These are phyloP conservation scores for Microcebus tavaratra DNA, from an alignment of 2,113 vertebrate species.

Conservation along the genomic window DNA sequence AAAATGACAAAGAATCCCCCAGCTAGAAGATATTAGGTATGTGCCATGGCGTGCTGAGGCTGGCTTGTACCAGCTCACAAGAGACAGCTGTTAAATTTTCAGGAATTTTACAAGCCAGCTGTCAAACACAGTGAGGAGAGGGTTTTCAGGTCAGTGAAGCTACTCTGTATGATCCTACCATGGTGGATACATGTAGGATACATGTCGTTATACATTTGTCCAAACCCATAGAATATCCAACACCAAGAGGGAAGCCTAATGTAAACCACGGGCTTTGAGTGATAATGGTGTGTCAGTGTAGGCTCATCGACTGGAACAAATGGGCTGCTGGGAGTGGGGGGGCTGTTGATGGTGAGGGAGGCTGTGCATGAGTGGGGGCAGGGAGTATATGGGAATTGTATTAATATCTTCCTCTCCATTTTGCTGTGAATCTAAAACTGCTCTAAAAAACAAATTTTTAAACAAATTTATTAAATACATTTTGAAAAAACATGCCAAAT, in stretches of 20 bases:
- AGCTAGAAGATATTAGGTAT: background rate
- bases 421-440: background rate
- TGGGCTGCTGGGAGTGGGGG: fast-evolving
- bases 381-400: background rate
- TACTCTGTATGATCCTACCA: background rate
- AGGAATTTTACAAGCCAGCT: background rate
- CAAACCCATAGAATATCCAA: background rate
- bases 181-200: no score
- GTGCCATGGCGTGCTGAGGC: no score
- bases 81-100: background rate
- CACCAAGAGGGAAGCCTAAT: background rate
- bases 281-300: background rate
- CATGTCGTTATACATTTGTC: background rate
- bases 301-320: background rate
- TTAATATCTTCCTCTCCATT: background rate
- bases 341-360: background rate
- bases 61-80: background rate
- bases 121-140: background rate
- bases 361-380: no score
- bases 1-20: background rate
- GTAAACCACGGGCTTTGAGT: background rate
- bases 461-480: background rate
- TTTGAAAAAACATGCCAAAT: background rate
- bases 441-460: background rate
- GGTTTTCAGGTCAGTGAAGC: background rate